Evolutionary conservation across 2,888 invertebrate species (phyloP), one percentile per base, ranked within the genome.

Genomic region (Podabrus alpinus): DNA sequence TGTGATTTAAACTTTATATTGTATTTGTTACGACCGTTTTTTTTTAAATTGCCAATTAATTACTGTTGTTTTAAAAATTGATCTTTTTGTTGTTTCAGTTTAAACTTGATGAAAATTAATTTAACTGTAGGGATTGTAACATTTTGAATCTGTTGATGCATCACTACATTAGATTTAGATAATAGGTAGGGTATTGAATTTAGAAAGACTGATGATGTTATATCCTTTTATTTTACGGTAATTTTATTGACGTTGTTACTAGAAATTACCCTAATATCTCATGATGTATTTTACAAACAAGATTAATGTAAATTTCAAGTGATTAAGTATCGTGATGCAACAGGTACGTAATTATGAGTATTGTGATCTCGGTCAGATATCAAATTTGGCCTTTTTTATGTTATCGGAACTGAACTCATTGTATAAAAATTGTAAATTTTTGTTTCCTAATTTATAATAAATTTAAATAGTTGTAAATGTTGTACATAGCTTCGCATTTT

Each of bases 401-500:
- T 74, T 77, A 76, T 80, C 79, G 81, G 83, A 85, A 85, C 85
- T 85, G 85, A 85, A 81, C 73, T 79, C 74, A 79, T 77, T 85
- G 84, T 85, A 85, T 80, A 84, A 83, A 83, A 80, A 76, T 80
- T 82, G 81, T 82, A 82, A 79, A 80, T 81, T 78, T 78, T 82
- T 80, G 82, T 83, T 83, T 84, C 83, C 83, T 85, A 83, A 83
- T 83, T 85, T 84, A 82, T 81, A 80, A 80, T 81, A 79, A 79
- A 72, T 79, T 78, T 71, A 73, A 70, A 81, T 64, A 64, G 21
- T 80, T 85, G 84, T 85, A 84, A 83, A 85, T 85, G 83, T 82
- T 86, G 86, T 85, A 86, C 79, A 85, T 86, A 86, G 85, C 84
- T 85, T 85, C 81, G 83, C 83, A 84, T 84, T 83, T 85, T 82